Conservation (phyloP, 2,888 invertebrate species). For the Tetanocera ferruginea region DNA sequence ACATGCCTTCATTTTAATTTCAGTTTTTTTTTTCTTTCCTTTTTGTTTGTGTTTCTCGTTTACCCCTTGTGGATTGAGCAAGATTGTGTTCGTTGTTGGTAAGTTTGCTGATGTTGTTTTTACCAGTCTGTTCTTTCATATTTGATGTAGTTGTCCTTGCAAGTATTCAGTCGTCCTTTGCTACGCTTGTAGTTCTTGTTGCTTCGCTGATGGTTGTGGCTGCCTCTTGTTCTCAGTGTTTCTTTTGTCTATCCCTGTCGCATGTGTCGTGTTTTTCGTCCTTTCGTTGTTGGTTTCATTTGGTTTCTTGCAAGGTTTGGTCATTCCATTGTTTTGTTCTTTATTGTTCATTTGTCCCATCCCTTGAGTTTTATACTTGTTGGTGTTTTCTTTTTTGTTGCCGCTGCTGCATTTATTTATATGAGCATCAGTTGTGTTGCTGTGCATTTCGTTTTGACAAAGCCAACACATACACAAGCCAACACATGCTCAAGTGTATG, state of each 20-base stretch:
- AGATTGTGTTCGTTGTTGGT: not conserved
- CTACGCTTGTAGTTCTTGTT: slow-evolving; percentile 3
- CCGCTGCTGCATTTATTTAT: slow-evolving; percentile 6
- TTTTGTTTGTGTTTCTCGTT: not conserved
- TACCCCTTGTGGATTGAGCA: too few species aligned
- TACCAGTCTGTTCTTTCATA: not conserved
- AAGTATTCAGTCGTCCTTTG: not conserved
- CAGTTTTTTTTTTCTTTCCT: not conserved
- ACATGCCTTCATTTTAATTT: slow-evolving; percentile 3
- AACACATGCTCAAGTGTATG: not conserved
- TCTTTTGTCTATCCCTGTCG: not conserved
- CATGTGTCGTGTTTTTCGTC: slow-evolving; percentile 6
- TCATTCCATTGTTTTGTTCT: not conserved
- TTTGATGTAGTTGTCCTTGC: not conserved
- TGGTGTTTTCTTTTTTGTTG: not conserved
- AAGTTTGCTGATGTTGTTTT: not conserved
- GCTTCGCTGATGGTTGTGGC: not conserved
- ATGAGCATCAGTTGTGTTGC: slow-evolving; percentile 10
- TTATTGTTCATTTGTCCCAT: not conserved
- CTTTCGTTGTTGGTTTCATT: slow-evolving; percentile 1
- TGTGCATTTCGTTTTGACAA: slow-evolving; percentile 4
- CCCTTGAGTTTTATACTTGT: not conserved
- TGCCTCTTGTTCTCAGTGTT: not conserved
- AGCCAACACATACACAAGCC: not conserved
- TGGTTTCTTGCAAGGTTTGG: not conserved